A percentile compares a stretch with the other conserved stretches of the same genome.
These are phyloP conservation scores for Acrobasis repandana DNA, from an alignment of 2,888 invertebrate species.

Conservation along the genomic window DNA sequence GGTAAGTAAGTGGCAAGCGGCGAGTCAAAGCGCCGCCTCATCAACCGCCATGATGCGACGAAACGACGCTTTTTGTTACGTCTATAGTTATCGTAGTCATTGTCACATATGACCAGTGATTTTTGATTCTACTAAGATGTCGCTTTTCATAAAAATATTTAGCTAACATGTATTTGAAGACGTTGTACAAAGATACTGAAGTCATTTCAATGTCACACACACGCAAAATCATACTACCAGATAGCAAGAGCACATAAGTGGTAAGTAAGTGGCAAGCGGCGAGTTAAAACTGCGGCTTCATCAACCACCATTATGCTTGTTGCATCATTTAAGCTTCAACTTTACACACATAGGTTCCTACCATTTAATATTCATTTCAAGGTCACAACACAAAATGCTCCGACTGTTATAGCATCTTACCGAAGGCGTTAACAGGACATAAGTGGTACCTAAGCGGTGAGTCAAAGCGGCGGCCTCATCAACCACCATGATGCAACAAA, in stretches of 20 bases:
- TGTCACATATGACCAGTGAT: no score
- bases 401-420: conserved; percentile 8
- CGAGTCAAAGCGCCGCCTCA: conserved; percentile 30
- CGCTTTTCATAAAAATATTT: no score
- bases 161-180: no score
- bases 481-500: conserved; percentile 29
- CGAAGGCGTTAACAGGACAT: not conserved
- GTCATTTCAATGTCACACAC: not conserved
- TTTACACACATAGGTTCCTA: no score
- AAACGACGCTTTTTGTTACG: conserved; percentile 18
- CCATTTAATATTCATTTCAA: no score
- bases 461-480: conserved; percentile 32
- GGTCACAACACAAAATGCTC: not conserved
- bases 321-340: no score
- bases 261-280: conserved; percentile 28
- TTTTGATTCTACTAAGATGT: no score
- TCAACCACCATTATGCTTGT: conserved; percentile 26
- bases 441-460: conserved; percentile 27
- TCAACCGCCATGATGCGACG: conserved; percentile 31
- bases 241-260: not conserved
- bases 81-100: conserved; percentile 22
- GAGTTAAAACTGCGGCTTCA: conserved; percentile 30
- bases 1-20: conserved; percentile 29
- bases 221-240: not conserved
- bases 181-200: no score